Percentiles rank a stretch among this genome's conserved stretches.
Conservation (phyloP, 2,797 vertebrate genomes). For the Syngnathus rostellatus region DNA sequence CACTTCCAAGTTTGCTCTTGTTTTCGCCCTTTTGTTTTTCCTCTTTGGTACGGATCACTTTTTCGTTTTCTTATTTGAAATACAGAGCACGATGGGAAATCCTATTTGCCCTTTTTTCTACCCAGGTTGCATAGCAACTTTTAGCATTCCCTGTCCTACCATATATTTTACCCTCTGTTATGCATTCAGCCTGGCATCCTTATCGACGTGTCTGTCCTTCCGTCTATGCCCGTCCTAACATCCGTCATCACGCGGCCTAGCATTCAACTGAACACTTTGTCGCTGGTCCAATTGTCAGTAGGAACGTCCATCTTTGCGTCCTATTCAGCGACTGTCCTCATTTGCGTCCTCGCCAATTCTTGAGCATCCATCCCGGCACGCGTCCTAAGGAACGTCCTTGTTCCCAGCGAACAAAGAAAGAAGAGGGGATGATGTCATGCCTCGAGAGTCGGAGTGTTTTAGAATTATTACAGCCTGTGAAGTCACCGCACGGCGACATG, state of each 20-base stretch:
- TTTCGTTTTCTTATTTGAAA: not conserved
- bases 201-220: not conserved
- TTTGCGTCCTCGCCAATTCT: not conserved
- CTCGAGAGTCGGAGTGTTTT: not conserved
- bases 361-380: not conserved
- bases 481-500: not conserved
- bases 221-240: not conserved
- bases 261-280: not conserved
- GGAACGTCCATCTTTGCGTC: not conserved
- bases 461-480: slow-evolving; percentile 41
- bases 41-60: not conserved
- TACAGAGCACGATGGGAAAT: not conserved
- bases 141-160: not conserved
- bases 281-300: not conserved
- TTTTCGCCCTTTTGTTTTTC: not conserved
- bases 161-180: not conserved
- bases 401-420: slow-evolving; percentile 35
- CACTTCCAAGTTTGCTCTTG: not conserved
- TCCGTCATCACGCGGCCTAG: not conserved
- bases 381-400: slow-evolving; percentile 3
- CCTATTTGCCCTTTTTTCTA: not conserved
- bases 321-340: not conserved
- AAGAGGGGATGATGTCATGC: slow-evolving; percentile 54
- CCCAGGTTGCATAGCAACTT: not conserved
- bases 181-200: no score